These are phyloP conservation scores for Gobius niger DNA, from an alignment of 2,113 vertebrate species.

Conservation along the genomic window DNA sequence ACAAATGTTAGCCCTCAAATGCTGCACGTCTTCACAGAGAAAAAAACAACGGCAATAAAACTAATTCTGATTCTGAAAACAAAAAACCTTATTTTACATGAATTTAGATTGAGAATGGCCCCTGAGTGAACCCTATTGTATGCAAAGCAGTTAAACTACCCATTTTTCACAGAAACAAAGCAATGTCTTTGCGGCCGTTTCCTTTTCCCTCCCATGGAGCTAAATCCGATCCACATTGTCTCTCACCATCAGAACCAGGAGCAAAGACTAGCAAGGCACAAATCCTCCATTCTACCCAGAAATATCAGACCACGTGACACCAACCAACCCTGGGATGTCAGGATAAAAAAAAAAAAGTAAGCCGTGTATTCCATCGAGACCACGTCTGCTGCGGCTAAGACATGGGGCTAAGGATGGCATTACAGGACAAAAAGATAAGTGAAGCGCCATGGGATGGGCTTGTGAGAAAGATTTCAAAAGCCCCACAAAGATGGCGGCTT, in stretches of 20 bases:
- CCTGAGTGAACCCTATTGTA: too few relatives aligned
- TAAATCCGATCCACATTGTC: background rate
- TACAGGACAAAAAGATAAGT: background rate
- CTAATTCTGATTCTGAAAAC: too few relatives aligned
- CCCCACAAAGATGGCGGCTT: slow-evolving; percentile 9
- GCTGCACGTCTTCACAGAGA: too few relatives aligned
- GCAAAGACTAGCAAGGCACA: background rate
- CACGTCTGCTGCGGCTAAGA: slow-evolving; percentile 8
- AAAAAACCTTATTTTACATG: too few relatives aligned
- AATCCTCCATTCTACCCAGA: slow-evolving; percentile 3
- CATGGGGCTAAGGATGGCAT: slow-evolving; percentile 6
- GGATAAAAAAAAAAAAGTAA: background rate
- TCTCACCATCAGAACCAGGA: background rate
- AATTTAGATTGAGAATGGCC: too few relatives aligned
- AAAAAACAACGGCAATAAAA: too few relatives aligned
- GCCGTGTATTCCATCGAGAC: background rate
- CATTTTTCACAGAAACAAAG: too few relatives aligned
- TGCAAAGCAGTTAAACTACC: too few relatives aligned
- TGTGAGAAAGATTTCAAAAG: slow-evolving; percentile 3
- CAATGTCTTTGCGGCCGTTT: background rate
- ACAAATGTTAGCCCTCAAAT: too few relatives aligned
- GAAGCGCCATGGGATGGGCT: background rate
- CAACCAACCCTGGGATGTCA: background rate
- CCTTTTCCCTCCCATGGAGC: background rate
- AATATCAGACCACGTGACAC: background rate